Evolutionary conservation across 64 coral and sea anemone genomes (phyloP).

Genomic region (Montipora foliosa): DNA sequence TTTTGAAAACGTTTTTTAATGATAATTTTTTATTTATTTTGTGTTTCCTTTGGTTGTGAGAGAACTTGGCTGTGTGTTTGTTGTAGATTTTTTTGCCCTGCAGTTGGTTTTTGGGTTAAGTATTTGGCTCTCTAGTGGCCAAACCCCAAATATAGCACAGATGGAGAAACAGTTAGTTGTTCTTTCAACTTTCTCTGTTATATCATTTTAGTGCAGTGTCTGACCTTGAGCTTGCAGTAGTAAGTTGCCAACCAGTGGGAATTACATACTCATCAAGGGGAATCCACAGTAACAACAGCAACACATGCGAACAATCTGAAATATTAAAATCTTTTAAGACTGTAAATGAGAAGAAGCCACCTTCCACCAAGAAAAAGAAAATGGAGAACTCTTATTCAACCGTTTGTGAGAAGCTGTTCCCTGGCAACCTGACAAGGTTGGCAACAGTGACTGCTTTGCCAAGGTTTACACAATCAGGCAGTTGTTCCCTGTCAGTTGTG

Average conservation of each 20-base stretch:
- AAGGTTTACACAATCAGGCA: neutral
- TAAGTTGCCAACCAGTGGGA: neutral
- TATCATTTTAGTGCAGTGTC: constrained; percentile 9
- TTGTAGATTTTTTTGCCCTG: no score
- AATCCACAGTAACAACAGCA: neutral
- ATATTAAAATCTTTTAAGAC: neutral
- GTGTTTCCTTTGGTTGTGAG: no score
- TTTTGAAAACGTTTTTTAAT: no score
- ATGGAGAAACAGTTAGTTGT: neutral
- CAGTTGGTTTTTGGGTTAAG: no score
- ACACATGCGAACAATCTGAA: neutral
- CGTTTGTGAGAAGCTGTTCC: neutral
- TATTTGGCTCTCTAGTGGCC: no score
- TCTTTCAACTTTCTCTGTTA: neutral
- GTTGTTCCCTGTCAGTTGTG: constrained; percentile 11
- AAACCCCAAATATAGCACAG: no score
- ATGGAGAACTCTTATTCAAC: neutral
- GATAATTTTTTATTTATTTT: no score
- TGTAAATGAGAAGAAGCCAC: no score
- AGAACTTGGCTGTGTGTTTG: no score
- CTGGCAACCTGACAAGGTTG: constrained; percentile 30
- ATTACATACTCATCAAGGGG: constrained; percentile 12
- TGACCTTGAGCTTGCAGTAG: constrained; percentile 12
- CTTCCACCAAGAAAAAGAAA: neutral
- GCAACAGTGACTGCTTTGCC: constrained; percentile 9